Base-by-base conservation (phyloP, 2,797 vertebrate species). In the Poecilia picta region DNA sequence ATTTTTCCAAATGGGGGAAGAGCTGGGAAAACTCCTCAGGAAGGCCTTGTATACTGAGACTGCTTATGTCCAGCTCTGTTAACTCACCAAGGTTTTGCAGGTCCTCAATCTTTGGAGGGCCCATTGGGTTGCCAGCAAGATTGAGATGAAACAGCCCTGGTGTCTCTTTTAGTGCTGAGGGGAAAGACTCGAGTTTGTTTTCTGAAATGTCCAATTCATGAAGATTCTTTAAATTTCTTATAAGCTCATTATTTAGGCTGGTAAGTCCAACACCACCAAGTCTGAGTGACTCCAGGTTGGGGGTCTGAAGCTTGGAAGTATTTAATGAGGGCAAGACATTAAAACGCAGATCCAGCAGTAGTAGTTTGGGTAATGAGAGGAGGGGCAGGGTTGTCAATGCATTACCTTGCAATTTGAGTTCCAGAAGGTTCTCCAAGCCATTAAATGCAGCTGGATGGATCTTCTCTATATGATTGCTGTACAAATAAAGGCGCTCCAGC, bases 361-460 rank as follows among this genome's bases (percentile, higher is more conserved):
- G 94, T 68, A 99, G 94, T 72, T 89, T 92, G 10, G 97, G 97
- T 87, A 99, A 94, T 81, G 82, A 91, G 0, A 99, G 92, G 0
- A 94, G 88, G 0, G 98, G 97, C 77, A 98, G 92, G 0, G 82
- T 89, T 81, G 88, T 96, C 76, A 99, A 93, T 85, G 95, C 94
- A 72, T 99, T 99, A 64, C 96, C 95, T 81, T 98, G 97, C 64
- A 99, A 94, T 91, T 99, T 99, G 59, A 99, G 96, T 90, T 99
- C 98, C 87, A 99, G 94, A 47, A 99, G 94, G 83, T 94, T 93
- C 75, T 96, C 94, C 49, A 99, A 94, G 0, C 95, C 95, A 28
- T 96, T 92, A 0, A 99, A 99, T 62, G 98, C 98, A 0, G 94
- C 95, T 0, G 96, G 90, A 0, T 99, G 97, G 87, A 99, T 98